A percentile compares a stretch with the other conserved stretches of the same genome.
Conservation (phyloP, 1,140 invertebrate genomes). For the Hydropsyche tenuis region DNA sequence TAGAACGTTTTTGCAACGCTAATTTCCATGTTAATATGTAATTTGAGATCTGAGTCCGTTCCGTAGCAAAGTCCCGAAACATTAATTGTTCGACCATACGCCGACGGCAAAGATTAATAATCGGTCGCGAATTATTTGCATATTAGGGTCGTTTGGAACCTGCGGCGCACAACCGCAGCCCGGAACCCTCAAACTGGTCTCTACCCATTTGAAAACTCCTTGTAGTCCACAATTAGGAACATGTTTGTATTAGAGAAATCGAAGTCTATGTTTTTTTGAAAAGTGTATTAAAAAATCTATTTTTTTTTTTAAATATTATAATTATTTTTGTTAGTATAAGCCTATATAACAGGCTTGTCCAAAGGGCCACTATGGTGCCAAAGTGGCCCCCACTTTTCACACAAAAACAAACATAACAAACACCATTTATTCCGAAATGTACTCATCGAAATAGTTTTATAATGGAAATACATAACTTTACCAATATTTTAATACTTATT, state of each 20-base stretch:
- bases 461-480: too few relatives aligned
- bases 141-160: slow-evolving; percentile 30
- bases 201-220: too few relatives aligned
- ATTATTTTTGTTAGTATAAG: not conserved
- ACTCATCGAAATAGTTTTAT: too few relatives aligned
- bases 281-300: not conserved
- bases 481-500: too few relatives aligned
- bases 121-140: slow-evolving; percentile 38
- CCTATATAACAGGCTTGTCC: too few relatives aligned
- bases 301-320: not conserved
- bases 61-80: slow-evolving; percentile 15
- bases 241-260: too few relatives aligned
- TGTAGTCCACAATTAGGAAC: too few relatives aligned
- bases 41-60: slow-evolving; percentile 33
- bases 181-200: slow-evolving; percentile 6
- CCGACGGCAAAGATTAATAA: slow-evolving; percentile 34
- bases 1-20: slow-evolving; percentile 18
- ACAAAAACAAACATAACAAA: too few relatives aligned
- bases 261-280: too few relatives aligned
- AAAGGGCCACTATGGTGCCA: too few relatives aligned
- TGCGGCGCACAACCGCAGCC: slow-evolving; percentile 16
- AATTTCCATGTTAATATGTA: slow-evolving; percentile 42
- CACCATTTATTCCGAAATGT: too few relatives aligned
- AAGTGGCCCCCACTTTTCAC: too few relatives aligned
- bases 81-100: slow-evolving; percentile 37